Conservation (phyloP, 2,888 invertebrate genomes). For the Kryphioiulus occultus region DNA sequence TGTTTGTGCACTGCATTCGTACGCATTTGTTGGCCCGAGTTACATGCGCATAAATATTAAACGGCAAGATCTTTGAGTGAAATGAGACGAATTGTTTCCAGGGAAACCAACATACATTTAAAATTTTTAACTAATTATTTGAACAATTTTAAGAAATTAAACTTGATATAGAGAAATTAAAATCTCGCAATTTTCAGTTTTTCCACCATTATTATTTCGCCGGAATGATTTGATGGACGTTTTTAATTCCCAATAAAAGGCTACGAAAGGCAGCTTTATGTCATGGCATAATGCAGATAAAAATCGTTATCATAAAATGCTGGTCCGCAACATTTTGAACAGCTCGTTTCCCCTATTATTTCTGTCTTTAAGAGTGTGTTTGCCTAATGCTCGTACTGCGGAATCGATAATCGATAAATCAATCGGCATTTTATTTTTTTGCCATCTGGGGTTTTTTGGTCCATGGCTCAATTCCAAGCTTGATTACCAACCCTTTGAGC, state of each 20-base stretch:
- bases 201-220: neutral
- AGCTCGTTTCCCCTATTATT: constrained; percentile 20
- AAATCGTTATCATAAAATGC: constrained; percentile 33
- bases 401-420: constrained; percentile 39
- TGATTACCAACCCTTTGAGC: constrained; percentile 38
- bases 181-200: neutral
- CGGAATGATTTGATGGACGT: neutral
- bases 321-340: neutral
- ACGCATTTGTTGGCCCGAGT: neutral
- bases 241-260: neutral
- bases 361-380: constrained; percentile 27
- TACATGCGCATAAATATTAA: neutral
- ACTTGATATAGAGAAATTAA: too few species aligned
- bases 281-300: neutral
- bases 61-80: neutral
- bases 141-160: too few species aligned
- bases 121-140: too few species aligned
- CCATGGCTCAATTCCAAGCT: constrained; percentile 36
- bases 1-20: neutral
- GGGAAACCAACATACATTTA: too few species aligned
- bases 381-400: neutral
- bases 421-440: neutral
- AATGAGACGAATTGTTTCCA: neutral
- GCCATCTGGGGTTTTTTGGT: neutral
- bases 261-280: neutral